Conservation (phyloP, 2,113 vertebrate species). For the Vombatus ursinus region DNA sequence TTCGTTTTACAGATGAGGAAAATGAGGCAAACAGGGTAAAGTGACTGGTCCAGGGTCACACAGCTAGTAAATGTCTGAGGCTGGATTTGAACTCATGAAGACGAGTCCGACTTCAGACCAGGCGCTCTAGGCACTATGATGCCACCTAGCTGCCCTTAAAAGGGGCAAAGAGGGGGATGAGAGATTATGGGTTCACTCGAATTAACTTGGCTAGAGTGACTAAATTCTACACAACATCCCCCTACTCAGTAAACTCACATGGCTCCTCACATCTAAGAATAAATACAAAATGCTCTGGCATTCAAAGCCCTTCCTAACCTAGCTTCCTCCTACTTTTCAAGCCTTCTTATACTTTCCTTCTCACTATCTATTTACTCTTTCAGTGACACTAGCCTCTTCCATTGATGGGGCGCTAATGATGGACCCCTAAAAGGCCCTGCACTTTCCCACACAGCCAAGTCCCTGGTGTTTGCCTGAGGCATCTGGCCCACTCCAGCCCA, state of each 20-base stretch:
- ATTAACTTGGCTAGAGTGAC: not conserved
- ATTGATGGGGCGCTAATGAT: no score
- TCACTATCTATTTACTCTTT: not conserved
- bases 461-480: no score
- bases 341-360: not conserved
- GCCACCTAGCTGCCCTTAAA: no score
- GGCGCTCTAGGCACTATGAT: not conserved
- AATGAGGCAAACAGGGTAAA: not conserved
- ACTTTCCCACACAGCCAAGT: no score
- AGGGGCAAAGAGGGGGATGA: not conserved
- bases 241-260: not conserved
- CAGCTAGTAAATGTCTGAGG: not conserved
- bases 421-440: no score
- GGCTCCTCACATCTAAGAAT: not conserved
- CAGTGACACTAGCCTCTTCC: not conserved
- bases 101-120: not conserved
- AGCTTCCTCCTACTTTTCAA: not conserved
- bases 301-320: not conserved
- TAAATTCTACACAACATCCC: not conserved
- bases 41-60: not conserved
- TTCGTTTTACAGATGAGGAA: not conserved
- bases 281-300: not conserved
- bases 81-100: not conserved
- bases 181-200: not conserved
- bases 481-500: no score